Evolutionary conservation across 2,888 invertebrate genomes (phyloP).

Genomic region (Taenaris catops): DNA sequence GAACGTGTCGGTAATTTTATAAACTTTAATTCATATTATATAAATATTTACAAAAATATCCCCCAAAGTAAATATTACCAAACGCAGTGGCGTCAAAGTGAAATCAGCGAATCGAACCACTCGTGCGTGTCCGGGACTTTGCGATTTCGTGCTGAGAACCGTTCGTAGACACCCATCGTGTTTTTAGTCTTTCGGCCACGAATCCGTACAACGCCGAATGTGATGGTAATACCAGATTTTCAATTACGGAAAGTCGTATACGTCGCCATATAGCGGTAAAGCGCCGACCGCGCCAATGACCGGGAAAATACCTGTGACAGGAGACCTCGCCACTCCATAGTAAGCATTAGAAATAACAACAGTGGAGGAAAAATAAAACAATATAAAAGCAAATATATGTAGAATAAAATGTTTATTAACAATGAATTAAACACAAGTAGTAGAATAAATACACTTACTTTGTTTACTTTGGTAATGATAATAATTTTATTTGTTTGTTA

Average conservation of each 20-base stretch:
- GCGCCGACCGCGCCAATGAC: slow-evolving; percentile 61
- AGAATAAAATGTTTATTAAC: too few relatives aligned
- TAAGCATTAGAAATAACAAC: too few relatives aligned
- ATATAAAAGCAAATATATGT: too few relatives aligned
- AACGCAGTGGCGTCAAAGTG: slow-evolving; percentile 31
- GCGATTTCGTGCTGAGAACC: slow-evolving; percentile 37
- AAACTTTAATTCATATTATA: slow-evolving; percentile 36
- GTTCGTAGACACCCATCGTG: slow-evolving; percentile 40
- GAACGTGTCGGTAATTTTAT: slow-evolving; percentile 47
- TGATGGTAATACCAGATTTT: slow-evolving; percentile 73
- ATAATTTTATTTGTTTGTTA: too few relatives aligned
- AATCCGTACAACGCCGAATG: slow-evolving; percentile 49
- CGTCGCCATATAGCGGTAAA: slow-evolving; percentile 76
- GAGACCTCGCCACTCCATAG: too few relatives aligned
- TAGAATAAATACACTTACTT: too few relatives aligned
- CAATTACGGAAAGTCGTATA: slow-evolving; percentile 73
- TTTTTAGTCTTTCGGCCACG: slow-evolving; percentile 35
- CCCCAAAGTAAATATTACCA: slow-evolving; percentile 11
- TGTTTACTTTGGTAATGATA: too few relatives aligned
- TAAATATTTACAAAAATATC: slow-evolving; percentile 39
- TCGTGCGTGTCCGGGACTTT: slow-evolving; percentile 30
- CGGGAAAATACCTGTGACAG: too few relatives aligned
- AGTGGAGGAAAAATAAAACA: too few relatives aligned
- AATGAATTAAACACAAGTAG: too few relatives aligned
- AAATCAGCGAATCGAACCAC: slow-evolving; percentile 26